These are phyloP conservation scores for Atethmia centrago DNA, from an alignment of 2,888 invertebrate genomes.

Conservation along the genomic window DNA sequence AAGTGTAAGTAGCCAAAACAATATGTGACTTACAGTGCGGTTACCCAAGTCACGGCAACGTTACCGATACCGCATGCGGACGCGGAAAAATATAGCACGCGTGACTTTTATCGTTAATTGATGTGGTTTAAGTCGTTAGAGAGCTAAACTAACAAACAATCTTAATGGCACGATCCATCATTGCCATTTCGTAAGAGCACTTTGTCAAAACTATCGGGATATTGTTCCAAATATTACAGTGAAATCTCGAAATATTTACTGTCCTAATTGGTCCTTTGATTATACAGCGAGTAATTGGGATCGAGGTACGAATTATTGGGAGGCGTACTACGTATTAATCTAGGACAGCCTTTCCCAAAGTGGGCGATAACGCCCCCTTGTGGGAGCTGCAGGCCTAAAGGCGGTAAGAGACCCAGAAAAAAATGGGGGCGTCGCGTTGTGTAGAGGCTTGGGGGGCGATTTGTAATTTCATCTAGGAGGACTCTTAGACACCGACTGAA, in stretches of 20 bases:
- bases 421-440: no score
- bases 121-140: neutral
- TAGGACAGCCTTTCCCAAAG: no score
- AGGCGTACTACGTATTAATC: neutral
- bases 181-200: no score
- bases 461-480: no score
- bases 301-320: neutral
- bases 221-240: neutral
- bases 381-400: no score
- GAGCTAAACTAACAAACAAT: slow-evolving; percentile 1
- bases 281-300: neutral
- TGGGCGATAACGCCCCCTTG: no score
- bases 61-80: neutral
- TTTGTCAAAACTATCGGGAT: neutral
- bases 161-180: neutral
- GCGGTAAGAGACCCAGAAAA: no score
- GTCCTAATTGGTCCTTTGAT: neutral
- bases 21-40: neutral
- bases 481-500: no score
- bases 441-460: no score
- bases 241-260: neutral
- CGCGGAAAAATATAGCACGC: neutral
- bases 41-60: no score
- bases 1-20: neutral
- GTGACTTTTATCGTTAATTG: neutral